Evolutionary conservation across 2,888 invertebrate genomes (phyloP).

Genomic region (Nomada goodeniana): DNA sequence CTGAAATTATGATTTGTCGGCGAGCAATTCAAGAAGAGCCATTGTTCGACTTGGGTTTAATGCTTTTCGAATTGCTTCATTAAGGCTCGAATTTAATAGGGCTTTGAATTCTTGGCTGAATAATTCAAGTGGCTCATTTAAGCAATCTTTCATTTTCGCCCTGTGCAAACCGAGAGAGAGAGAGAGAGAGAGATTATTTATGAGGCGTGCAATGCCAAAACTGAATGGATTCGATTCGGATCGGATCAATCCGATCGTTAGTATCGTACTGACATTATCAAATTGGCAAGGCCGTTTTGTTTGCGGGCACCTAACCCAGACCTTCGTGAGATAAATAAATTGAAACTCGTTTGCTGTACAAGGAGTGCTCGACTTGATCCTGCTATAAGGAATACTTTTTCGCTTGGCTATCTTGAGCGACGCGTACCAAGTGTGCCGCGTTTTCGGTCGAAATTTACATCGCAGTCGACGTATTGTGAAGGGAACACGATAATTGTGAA

Average conservation of each 20-base stretch:
- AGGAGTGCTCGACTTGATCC: not conserved
- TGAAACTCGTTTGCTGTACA: conserved; percentile 38
- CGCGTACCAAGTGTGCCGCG: too few species aligned
- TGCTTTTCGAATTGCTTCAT: not conserved
- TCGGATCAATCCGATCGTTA: conserved; percentile 39
- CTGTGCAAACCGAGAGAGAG: not conserved
- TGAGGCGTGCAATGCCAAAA: conserved; percentile 27
- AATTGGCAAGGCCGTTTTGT: conserved; percentile 63
- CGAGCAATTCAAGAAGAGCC: not conserved
- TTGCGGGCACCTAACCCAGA: conserved; percentile 52
- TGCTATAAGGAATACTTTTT: not conserved
- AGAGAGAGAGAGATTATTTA: not conserved
- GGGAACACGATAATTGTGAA: too few species aligned
- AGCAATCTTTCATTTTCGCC: conserved; percentile 1
- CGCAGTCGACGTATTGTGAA: too few species aligned
- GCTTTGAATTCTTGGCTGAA: conserved; percentile 6
- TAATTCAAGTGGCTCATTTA: conserved; percentile 10
- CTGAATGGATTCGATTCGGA: not conserved
- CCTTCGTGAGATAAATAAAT: conserved; percentile 66
- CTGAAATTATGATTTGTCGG: conserved; percentile 1
- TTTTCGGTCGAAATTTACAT: too few species aligned
- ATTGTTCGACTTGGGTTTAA: conserved; percentile 5
- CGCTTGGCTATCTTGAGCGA: not conserved
- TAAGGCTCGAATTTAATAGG: not conserved
- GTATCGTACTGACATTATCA: conserved; percentile 57